phyloP scores from a whole-genome alignment of 2,797 vertebrate genomes.

The Smutsia gigantea region DNA sequence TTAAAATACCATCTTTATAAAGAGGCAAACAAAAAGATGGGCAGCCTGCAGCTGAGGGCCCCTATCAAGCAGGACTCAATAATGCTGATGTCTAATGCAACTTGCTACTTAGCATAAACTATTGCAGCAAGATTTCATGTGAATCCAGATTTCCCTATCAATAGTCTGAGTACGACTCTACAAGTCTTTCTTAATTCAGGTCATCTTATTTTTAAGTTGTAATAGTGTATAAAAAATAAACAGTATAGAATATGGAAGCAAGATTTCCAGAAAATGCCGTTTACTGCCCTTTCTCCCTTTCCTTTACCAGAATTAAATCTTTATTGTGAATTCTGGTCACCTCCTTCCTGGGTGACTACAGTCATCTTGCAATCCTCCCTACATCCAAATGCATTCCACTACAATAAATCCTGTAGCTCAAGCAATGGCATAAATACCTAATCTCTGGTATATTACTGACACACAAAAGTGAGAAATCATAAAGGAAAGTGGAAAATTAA shows the following conservation, averaged over 20 bases:
- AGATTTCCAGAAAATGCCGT: conserved; percentile 7
- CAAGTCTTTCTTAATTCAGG: conserved; percentile 35
- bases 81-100: background rate
- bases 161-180: background rate
- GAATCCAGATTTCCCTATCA: background rate
- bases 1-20: conserved; percentile 22
- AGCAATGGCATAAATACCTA: conserved; percentile 47
- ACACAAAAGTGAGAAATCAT: conserved; percentile 68
- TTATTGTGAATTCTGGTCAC: conserved; percentile 59
- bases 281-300: background rate
- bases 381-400: conserved; percentile 42
- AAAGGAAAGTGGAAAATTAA: conserved; percentile 61
- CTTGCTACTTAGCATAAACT: background rate
- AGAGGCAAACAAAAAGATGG: conserved; percentile 4
- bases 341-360: background rate
- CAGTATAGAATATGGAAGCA: background rate
- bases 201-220: conserved; percentile 1
- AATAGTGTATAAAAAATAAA: background rate
- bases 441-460: conserved; percentile 49
- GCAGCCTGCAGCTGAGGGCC: background rate
- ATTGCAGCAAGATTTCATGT: background rate
- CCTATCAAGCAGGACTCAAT: background rate
- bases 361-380: background rate
- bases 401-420: conserved; percentile 59
- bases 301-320: conserved; percentile 11